phyloP scores from a whole-genome alignment of 2,888 invertebrate genomes.

The Ganaspis brasiliensis region DNA sequence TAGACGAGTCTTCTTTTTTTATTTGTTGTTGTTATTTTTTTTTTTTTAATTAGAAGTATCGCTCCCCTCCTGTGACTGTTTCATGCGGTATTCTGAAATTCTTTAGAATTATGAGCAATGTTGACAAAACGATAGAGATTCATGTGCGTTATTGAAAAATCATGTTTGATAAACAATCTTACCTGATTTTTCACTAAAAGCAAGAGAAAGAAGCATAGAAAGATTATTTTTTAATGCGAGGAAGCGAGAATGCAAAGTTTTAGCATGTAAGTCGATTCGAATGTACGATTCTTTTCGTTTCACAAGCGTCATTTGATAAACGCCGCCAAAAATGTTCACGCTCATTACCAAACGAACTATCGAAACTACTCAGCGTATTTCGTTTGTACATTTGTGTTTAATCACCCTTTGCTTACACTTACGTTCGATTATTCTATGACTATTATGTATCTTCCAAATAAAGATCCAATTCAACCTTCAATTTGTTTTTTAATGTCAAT shows the following conservation, averaged over 20 bases:
- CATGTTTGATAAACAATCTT: constrained; percentile 24
- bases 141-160: constrained; percentile 33
- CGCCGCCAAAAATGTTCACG: constrained; percentile 50
- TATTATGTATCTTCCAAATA: constrained; percentile 44
- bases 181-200: constrained; percentile 37
- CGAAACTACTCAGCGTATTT: constrained; percentile 40
- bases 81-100: constrained; percentile 28
- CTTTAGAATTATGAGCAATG: constrained; percentile 43
- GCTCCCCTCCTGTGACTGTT: constrained; percentile 40
- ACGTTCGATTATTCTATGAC: constrained; percentile 36
- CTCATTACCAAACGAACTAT: constrained; percentile 29
- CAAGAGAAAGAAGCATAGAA: constrained; percentile 21
- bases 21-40: constrained; percentile 1
- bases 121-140: constrained; percentile 38
- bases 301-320: constrained; percentile 33
- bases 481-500: background rate
- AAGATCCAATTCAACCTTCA: constrained; percentile 31
- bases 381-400: constrained; percentile 41
- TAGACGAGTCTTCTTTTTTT: background rate
- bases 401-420: constrained; percentile 40
- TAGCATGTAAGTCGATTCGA: constrained; percentile 44
- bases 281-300: constrained; percentile 41
- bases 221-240: constrained; percentile 39
- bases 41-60: constrained; percentile 22
- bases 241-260: constrained; percentile 43